phyloP scores from a whole-genome alignment of 2,113 vertebrate genomes.

The Jacana jacana region DNA sequence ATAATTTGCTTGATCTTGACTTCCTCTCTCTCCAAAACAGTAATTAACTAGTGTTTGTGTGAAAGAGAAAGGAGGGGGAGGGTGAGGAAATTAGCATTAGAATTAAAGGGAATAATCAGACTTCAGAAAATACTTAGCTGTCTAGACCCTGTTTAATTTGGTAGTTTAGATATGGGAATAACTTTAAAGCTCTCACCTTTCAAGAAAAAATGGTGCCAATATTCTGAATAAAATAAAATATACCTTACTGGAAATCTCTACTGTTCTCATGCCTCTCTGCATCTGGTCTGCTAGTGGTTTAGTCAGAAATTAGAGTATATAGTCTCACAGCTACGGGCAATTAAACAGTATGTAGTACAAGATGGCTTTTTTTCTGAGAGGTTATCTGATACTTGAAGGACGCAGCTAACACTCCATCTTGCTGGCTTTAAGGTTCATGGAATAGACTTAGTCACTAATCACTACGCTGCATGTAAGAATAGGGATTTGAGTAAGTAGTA shows the following conservation, averaged over 20 bases:
- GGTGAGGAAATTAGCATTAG: background rate
- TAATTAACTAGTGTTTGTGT: background rate
- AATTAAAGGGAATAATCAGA: background rate
- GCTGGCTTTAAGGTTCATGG: background rate
- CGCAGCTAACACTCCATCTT: background rate
- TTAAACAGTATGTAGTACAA: background rate
- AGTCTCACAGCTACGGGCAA: background rate
- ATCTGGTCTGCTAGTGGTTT: background rate
- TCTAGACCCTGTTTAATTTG: background rate
- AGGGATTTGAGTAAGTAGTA: background rate
- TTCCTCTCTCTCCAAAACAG: background rate
- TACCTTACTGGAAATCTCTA: background rate
- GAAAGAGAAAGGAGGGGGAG: background rate
- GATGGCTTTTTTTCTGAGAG: background rate
- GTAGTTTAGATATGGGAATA: background rate
- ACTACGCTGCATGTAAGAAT: background rate
- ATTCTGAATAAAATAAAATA: background rate
- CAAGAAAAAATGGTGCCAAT: background rate
- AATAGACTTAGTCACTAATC: background rate
- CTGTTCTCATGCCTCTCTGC: background rate
- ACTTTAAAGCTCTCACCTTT: background rate
- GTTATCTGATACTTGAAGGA: accelerated
- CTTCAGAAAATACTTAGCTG: background rate
- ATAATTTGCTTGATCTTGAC: background rate
- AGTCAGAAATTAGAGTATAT: background rate